Percentiles rank a stretch among this genome's conserved stretches.
phyloP scores from a whole-genome alignment of 2,888 invertebrate species.

The Melanophora roralis region DNA sequence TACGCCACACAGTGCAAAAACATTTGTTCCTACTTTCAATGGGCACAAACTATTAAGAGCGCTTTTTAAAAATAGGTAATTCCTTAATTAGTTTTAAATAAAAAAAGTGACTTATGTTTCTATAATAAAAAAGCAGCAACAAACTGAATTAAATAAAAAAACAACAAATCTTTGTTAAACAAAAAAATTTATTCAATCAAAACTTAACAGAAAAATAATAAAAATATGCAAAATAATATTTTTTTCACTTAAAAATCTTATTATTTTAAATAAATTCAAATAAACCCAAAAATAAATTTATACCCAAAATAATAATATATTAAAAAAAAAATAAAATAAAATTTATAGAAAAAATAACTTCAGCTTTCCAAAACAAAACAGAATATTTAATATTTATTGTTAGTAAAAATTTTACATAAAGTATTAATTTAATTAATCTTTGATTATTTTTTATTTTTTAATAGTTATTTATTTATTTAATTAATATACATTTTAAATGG shows the following conservation, averaged over 20 bases:
- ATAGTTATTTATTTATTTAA: slow-evolving; percentile 2
- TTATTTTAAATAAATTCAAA: background rate
- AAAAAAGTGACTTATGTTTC: too few relatives aligned
- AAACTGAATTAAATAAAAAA: background rate
- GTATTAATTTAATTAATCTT: background rate
- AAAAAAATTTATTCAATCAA: slow-evolving; percentile 21
- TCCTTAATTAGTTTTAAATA: too few relatives aligned
- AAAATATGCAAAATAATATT: background rate
- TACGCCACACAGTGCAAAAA: too few relatives aligned
- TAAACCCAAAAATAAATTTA: slow-evolving; percentile 6
- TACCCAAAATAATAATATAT: background rate
- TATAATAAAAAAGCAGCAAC: background rate
- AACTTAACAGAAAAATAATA: slow-evolving; percentile 25
- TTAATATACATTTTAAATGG: slow-evolving; percentile 50
- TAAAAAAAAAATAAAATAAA: background rate
- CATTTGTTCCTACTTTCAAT: too few relatives aligned
- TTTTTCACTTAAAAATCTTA: too few relatives aligned
- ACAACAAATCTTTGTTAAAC: background rate
- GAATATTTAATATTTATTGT: background rate
- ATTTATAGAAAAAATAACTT: background rate
- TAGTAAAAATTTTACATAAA: slow-evolving; percentile 29
- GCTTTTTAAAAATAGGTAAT: too few relatives aligned
- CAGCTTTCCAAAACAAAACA: slow-evolving; percentile 18
- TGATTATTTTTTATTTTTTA: slow-evolving; percentile 25
- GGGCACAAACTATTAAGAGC: too few relatives aligned